Evolutionary conservation across 2,797 vertebrate species (phyloP).

Genomic region (Nyctibius grandis): DNA sequence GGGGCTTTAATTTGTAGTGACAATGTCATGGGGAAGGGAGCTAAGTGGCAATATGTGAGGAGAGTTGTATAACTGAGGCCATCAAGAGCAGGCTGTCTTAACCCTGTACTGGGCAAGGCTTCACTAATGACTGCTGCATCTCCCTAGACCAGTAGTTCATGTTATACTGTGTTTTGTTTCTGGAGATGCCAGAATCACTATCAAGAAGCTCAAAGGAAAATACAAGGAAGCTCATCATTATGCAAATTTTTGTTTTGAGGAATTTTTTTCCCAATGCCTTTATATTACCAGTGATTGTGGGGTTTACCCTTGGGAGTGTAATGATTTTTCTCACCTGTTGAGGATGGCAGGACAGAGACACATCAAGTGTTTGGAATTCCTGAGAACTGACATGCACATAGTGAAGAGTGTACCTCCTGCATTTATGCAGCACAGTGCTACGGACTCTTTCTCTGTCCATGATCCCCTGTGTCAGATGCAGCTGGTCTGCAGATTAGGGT

Average conservation of each 20-base stretch:
- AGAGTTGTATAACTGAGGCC: neutral
- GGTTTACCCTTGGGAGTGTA: neutral
- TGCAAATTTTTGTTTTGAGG: neutral
- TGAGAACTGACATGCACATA: neutral
- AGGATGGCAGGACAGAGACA: neutral
- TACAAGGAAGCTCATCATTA: neutral
- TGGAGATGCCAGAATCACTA: neutral
- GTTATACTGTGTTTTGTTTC: neutral
- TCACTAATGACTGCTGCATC: neutral
- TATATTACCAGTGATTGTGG: neutral
- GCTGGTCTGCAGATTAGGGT: neutral
- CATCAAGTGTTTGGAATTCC: neutral
- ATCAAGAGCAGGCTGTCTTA: neutral
- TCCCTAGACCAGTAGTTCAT: neutral
- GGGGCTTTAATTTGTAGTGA: conserved; percentile 43
- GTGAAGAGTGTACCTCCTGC: neutral
- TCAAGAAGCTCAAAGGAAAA: neutral
- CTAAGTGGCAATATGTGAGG: neutral
- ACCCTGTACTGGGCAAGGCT: neutral
- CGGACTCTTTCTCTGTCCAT: neutral
- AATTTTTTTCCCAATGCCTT: neutral
- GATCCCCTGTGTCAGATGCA: neutral
- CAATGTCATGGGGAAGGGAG: neutral
- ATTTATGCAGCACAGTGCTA: neutral
- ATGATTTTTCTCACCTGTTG: neutral